Conservation (phyloP, 2,113 vertebrate genomes). For the Sphaerodactylus townsendi region DNA sequence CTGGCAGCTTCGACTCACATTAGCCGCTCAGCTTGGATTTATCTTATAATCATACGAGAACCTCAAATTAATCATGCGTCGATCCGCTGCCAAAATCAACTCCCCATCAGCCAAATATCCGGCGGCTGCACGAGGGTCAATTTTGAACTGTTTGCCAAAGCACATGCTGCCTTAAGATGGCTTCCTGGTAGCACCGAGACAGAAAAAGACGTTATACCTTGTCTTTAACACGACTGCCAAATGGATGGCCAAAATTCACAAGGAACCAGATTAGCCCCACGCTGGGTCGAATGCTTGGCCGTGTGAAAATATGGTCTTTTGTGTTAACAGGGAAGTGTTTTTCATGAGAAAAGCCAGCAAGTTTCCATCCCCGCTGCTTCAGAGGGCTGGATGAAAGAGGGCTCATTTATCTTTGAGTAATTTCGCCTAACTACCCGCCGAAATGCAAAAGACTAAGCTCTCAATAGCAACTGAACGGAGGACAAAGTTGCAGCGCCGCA, state of each 20-base stretch:
- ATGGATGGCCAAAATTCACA: background rate
- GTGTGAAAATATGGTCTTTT: background rate
- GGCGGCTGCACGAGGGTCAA: background rate
- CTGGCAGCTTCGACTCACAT: too few species aligned
- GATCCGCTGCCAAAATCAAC: background rate
- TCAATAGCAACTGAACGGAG: conserved; percentile 13
- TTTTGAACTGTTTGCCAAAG: too few species aligned
- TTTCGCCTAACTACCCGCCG: conserved; percentile 34
- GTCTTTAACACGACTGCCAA: too few species aligned
- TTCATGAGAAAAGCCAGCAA: background rate
- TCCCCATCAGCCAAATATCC: background rate
- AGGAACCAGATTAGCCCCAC: background rate
- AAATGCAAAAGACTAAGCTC: conserved; percentile 32
- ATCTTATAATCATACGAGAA: background rate
- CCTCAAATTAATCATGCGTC: background rate
- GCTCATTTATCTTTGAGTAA: conserved; percentile 29
- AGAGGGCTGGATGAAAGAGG: background rate
- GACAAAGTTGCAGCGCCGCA: conserved; percentile 39
- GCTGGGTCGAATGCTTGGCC: background rate
- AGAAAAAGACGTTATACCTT: background rate
- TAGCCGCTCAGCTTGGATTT: too few species aligned
- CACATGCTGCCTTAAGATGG: background rate
- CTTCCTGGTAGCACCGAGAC: background rate
- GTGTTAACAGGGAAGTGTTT: background rate
- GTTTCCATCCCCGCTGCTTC: background rate